Base-by-base conservation (phyloP, 2,113 vertebrate genomes). In the Dipodomys stephensi region DNA sequence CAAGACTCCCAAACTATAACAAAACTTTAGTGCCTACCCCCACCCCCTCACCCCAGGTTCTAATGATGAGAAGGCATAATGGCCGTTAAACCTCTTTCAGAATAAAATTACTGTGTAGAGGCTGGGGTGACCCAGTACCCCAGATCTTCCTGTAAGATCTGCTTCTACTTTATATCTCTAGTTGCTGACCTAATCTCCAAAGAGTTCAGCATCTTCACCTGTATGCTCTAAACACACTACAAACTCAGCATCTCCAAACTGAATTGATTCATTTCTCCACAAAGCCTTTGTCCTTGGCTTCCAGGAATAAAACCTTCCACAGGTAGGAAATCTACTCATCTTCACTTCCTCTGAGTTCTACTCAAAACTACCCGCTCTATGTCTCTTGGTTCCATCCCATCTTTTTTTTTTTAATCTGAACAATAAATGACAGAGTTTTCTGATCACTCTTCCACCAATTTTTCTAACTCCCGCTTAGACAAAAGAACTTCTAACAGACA, bases 221-320 rank as follows among this genome's bases (percentile, higher is more conserved):
- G 7, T 62, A 46, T 72, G 18, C 27, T 93, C 64, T 86, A 88
- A 92, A 82, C 78, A 83, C n/a, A 79, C 71, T 76, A 72, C 65
- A 90, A 76, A 73, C 19, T 53, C 94, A 90, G 74, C 27, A 67
- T 88, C 71, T 92, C 71, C 92, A 79, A 71, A 44, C 32, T 44
- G 2, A 60, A 86, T 60, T 87, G 73, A 87, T 72, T 44, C 30
- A 16, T 19, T 15, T 77, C 44, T 69, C 53, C 57, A 87, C 93
- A 93, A 90, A 71, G 25, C 25, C 78, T 19, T 0, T 91, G 23
- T 83, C 19, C 49, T 1, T 60, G 39, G 27, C 57, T 92, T 93
- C 69, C 16, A 71, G 16, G 44, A 64, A 90, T 6, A 67, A 39
- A 83, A 15, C 71, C 88, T 95, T 71, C 69, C 80, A 27, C 39